Conservation (phyloP, 1,140 invertebrate species). For the Brachystomella parvula region DNA sequence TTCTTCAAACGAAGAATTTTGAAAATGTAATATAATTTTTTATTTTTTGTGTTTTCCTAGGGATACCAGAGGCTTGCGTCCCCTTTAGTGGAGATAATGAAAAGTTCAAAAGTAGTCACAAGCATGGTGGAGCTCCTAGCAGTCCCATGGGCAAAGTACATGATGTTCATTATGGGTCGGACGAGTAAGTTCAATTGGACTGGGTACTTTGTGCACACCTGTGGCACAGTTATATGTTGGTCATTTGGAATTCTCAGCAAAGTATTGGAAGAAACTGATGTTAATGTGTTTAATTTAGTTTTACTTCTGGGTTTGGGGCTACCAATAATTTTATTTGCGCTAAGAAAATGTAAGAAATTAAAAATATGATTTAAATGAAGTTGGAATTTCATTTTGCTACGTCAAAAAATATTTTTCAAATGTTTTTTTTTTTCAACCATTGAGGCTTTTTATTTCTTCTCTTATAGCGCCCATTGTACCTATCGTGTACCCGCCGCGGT, state of each 20-base stretch:
- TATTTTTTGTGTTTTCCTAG: constrained; percentile 22
- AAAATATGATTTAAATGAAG: no score
- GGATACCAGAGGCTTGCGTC: constrained; percentile 31
- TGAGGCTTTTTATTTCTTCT: no score
- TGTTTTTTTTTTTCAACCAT: no score
- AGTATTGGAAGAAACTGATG: no score
- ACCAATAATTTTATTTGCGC: no score
- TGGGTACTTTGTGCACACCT: constrained; percentile 19
- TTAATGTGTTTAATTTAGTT: no score
- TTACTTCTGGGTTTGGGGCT: no score
- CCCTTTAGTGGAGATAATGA: constrained; percentile 32
- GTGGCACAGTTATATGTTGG: constrained; percentile 25
- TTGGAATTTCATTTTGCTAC: no score
- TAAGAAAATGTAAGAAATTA: no score
- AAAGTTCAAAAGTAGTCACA: constrained; percentile 20
- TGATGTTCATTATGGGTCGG: constrained; percentile 32
- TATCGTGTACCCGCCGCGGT: no score
- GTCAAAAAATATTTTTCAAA: no score
- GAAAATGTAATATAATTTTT: not conserved
- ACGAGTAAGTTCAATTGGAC: constrained; percentile 14
- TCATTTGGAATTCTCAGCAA: constrained; percentile 10
- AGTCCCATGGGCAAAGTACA: constrained; percentile 32
- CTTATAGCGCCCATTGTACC: no score
- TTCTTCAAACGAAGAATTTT: constrained; percentile 2
- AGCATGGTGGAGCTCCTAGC: constrained; percentile 26